Percentiles rank a stretch among this genome's conserved stretches.
Conservation (phyloP, 2,113 vertebrate genomes). For the Geothlypis trichas region DNA sequence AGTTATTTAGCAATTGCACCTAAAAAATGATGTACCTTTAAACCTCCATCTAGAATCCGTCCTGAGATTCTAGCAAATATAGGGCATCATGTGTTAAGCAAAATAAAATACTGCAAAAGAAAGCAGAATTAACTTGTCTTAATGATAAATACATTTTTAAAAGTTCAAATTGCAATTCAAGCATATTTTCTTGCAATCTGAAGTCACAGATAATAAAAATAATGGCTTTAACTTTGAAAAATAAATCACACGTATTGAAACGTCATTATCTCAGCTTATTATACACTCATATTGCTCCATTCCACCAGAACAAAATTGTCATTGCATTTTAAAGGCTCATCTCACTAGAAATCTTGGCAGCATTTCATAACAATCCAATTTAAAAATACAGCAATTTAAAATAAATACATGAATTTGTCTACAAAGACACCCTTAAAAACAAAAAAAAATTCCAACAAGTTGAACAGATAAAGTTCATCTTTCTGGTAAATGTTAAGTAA, state of each 20-base stretch:
- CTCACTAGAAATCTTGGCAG: neutral
- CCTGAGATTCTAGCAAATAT: neutral
- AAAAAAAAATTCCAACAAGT: accelerated
- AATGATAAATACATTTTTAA: neutral
- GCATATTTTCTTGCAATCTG: neutral
- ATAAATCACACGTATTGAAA: neutral
- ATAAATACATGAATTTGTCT: neutral
- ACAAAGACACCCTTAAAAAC: neutral
- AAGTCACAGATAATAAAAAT: neutral
- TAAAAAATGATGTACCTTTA: neutral
- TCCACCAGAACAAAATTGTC: neutral
- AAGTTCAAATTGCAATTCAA: neutral
- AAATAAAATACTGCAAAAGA: neutral
- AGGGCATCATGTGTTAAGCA: neutral
- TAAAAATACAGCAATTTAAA: neutral
- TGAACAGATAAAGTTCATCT: neutral
- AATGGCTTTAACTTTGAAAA: neutral
- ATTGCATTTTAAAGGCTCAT: neutral
- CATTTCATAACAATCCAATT: neutral
- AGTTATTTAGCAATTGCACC: neutral
- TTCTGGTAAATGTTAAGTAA: neutral
- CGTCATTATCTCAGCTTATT: neutral
- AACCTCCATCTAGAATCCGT: neutral
- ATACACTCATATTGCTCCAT: neutral
- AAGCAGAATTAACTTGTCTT: neutral